phyloP scores from a whole-genome alignment of 2,888 invertebrate genomes.

The Hydrotaea diabolus region DNA sequence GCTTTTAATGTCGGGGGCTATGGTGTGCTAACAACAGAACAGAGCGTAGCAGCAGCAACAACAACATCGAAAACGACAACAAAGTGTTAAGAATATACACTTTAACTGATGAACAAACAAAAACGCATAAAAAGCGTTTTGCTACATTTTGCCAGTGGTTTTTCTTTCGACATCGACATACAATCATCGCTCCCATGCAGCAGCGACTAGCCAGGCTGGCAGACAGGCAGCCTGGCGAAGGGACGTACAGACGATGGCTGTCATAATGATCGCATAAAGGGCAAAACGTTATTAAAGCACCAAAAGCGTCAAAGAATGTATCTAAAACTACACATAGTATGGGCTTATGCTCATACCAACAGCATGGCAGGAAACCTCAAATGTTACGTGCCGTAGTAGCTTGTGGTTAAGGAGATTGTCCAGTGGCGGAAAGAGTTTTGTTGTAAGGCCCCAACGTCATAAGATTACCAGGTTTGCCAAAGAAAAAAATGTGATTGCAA shows the following conservation, averaged over 20 bases:
- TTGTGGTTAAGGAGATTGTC: neutral
- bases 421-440: no score
- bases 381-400: neutral
- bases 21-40: conserved; percentile 31
- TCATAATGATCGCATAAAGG: conserved; percentile 22
- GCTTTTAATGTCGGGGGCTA: conserved; percentile 30
- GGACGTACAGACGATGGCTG: neutral
- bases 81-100: conserved; percentile 62
- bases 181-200: neutral
- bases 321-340: neutral
- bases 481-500: no score
- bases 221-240: neutral
- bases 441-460: no score
- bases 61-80: conserved; percentile 22
- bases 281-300: conserved; percentile 18
- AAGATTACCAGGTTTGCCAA: no score
- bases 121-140: conserved; percentile 47
- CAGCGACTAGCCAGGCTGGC: neutral
- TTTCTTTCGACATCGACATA: neutral
- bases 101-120: conserved; percentile 68
- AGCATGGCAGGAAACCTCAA: neutral
- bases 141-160: conserved; percentile 29
- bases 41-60: neutral
- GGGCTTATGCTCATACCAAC: neutral
- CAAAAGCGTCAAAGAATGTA: conserved; percentile 4